Conservation (phyloP, 2,888 invertebrate species). For the Phyllotreta cruciferae region DNA sequence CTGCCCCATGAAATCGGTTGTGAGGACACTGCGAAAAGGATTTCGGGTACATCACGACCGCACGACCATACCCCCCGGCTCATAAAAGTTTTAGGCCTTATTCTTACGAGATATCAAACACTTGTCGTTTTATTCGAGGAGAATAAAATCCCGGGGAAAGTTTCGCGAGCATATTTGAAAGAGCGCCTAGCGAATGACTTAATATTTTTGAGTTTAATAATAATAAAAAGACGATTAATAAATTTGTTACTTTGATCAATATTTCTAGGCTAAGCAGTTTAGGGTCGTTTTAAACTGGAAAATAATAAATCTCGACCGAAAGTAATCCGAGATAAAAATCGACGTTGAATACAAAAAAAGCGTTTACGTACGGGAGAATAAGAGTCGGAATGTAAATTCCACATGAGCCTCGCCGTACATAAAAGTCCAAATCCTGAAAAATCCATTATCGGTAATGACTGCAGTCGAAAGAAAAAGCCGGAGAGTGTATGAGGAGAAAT, state of each 20-base stretch:
- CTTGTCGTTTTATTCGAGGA: constrained; percentile 6
- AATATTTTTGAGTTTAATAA: neutral
- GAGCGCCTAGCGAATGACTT: too few species aligned
- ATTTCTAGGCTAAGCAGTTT: neutral
- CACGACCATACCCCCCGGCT: constrained; percentile 4
- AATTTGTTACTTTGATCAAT: neutral
- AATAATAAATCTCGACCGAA: constrained; percentile 7
- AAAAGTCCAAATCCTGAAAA: constrained; percentile 29
- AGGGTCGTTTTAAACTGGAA: neutral
- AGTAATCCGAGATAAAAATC: constrained; percentile 16
- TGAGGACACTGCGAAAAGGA: constrained; percentile 9
- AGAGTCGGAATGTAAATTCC: constrained; percentile 26
- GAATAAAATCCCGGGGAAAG: constrained; percentile 2
- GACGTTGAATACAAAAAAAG: constrained; percentile 6
- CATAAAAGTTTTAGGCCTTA: constrained; percentile 10
- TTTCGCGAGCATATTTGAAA: too few species aligned
- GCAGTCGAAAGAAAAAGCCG: constrained; percentile 26
- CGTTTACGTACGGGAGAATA: constrained; percentile 14
- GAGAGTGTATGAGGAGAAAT: constrained; percentile 24
- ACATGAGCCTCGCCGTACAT: constrained; percentile 25
- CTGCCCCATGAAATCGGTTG: constrained; percentile 18
- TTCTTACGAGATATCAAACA: constrained; percentile 11
- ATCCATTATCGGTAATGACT: constrained; percentile 35
- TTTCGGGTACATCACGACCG: constrained; percentile 3
- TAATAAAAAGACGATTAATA: neutral